A percentile compares a stretch with the other conserved stretches of the same genome.
Evolutionary conservation across 2,888 invertebrate genomes (phyloP).

Genomic region (Athalia circularis): DNA sequence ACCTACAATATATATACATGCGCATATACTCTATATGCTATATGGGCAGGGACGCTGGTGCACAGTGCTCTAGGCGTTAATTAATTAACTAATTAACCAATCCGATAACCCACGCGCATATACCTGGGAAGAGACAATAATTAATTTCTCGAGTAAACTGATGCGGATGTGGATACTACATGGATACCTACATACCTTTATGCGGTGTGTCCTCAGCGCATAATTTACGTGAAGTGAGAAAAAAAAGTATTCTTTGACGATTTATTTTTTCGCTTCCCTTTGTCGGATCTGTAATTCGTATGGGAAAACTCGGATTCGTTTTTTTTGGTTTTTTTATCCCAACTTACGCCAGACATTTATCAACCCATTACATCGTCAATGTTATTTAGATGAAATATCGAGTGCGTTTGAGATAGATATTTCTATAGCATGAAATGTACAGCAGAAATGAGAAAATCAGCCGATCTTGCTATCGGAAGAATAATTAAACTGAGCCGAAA

Average conservation of each 20-base stretch:
- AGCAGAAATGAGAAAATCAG: too few relatives aligned
- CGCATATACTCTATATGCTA: not conserved
- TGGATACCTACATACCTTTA: not conserved
- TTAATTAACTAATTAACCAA: slow-evolving; percentile 41
- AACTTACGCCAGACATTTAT: too few relatives aligned
- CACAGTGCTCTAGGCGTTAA: slow-evolving; percentile 26
- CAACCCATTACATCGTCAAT: too few relatives aligned
- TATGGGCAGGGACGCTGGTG: not conserved
- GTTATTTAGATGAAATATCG: too few relatives aligned
- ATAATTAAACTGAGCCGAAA: too few relatives aligned
- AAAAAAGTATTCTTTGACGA: not conserved
- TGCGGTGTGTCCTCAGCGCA: not conserved
- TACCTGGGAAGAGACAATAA: slow-evolving; percentile 21
- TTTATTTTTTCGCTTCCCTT: not conserved
- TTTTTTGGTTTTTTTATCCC: too few relatives aligned
- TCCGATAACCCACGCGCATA: slow-evolving; percentile 28
- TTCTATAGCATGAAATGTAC: too few relatives aligned
- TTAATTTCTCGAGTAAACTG: slow-evolving; percentile 1
- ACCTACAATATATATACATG: not conserved
- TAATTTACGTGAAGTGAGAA: not conserved
- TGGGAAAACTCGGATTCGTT: too few relatives aligned
- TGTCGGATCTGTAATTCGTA: too few relatives aligned
- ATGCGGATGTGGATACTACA: not conserved
- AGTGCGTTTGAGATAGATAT: too few relatives aligned
- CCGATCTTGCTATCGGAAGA: too few relatives aligned